Conservation (phyloP, 2,113 vertebrate species). For the Chaetura pelagica region DNA sequence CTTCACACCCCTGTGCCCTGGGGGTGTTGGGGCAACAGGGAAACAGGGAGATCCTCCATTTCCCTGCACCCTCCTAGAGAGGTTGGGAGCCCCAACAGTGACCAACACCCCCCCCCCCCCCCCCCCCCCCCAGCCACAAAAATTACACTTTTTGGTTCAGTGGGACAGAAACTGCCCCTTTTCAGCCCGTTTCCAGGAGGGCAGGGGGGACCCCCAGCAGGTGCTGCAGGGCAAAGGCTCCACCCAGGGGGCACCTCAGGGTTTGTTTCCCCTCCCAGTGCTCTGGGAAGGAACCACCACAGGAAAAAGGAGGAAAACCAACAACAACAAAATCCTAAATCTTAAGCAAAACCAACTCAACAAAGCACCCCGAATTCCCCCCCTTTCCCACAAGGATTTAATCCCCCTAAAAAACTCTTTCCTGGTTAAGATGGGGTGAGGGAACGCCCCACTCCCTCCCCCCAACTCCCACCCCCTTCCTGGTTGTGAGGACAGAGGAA, state of each 20-base stretch:
- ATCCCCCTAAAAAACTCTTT: neutral
- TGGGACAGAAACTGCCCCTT: neutral
- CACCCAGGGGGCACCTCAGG: neutral
- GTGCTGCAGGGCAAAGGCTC: neutral
- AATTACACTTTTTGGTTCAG: neutral
- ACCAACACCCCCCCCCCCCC: neutral
- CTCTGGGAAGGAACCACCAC: neutral
- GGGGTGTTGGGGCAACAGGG: too few relatives aligned
- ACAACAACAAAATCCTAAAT: too few relatives aligned
- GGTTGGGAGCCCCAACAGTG: too few relatives aligned
- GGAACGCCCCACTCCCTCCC: neutral
- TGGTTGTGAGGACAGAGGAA: fast-evolving
- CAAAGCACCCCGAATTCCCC: neutral
- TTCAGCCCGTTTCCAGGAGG: neutral
- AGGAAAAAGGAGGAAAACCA: neutral
- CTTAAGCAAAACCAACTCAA: neutral
- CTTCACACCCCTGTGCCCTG: neutral
- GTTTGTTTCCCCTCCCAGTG: neutral
- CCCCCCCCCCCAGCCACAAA: too few relatives aligned
- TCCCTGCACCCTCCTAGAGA: too few relatives aligned
- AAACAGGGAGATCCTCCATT: too few relatives aligned
- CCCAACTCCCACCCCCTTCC: too few relatives aligned
- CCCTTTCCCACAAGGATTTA: too few relatives aligned
- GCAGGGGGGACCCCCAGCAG: neutral
- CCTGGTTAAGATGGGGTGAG: neutral